Percentiles rank a stretch among this genome's conserved stretches.
Evolutionary conservation across 1,140 invertebrate species (phyloP).

Genomic region (Aleiodes sp.): DNA sequence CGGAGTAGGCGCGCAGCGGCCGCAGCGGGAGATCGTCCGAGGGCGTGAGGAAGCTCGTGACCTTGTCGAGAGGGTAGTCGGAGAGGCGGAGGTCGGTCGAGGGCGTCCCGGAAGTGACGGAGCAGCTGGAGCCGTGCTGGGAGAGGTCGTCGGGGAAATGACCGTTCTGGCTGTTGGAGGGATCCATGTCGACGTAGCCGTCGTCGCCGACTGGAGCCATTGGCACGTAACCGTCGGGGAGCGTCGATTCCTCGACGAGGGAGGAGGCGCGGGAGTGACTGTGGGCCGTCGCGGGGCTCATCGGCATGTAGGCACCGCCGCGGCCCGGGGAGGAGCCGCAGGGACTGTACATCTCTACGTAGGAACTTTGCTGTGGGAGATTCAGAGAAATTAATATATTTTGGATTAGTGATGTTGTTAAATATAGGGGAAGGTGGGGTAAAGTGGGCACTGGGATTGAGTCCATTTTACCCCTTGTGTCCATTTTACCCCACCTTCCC

Average conservation of each 20-base stretch:
- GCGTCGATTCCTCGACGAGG: conserved; percentile 53
- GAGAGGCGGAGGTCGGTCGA: conserved; percentile 71
- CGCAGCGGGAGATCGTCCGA: conserved; percentile 71
- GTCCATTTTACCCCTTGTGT: too few relatives aligned
- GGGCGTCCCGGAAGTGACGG: conserved; percentile 78
- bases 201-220: conserved; percentile 70
- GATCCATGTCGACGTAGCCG: conserved; percentile 76
- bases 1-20: conserved; percentile 83
- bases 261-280: conserved; percentile 59
- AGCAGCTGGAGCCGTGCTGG: conserved; percentile 71
- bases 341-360: conserved; percentile 70
- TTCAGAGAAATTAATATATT: neutral
- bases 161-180: conserved; percentile 54
- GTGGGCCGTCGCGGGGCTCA: conserved; percentile 65
- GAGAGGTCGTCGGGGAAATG: conserved; percentile 67
- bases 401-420: neutral
- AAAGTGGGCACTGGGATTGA: too few relatives aligned
- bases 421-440: too few relatives aligned
- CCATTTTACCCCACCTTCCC: too few relatives aligned
- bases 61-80: conserved; percentile 76
- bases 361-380: conserved; percentile 59
- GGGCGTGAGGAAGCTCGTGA: conserved; percentile 70
- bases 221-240: conserved; percentile 71
- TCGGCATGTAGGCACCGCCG: conserved; percentile 65
- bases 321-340: conserved; percentile 62